Percentiles rank a stretch among this genome's conserved stretches.
Evolutionary conservation across 2,113 vertebrate genomes (phyloP).

Genomic region (Zonotrichia leucophrys): DNA sequence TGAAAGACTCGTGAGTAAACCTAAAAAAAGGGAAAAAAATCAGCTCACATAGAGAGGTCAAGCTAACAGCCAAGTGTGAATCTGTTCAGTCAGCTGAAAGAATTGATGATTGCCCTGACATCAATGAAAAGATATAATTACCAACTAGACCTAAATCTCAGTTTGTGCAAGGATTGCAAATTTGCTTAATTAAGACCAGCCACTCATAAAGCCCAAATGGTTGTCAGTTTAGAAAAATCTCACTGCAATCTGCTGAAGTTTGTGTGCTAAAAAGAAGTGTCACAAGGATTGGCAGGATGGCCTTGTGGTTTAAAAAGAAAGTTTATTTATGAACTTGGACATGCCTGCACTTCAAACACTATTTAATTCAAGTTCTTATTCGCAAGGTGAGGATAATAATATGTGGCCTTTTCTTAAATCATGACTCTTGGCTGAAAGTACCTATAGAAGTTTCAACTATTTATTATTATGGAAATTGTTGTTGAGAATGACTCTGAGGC

Average conservation of each 20-base stretch:
- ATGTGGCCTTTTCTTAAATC: neutral
- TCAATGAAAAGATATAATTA: neutral
- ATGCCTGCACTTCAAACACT: neutral
- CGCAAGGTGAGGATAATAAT: neutral
- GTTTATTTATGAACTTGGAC: neutral
- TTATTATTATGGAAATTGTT: neutral
- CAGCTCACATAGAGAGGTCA: neutral
- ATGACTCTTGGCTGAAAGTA: neutral
- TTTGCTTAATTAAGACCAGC: constrained; percentile 21
- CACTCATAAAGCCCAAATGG: constrained; percentile 1
- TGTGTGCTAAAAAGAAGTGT: neutral
- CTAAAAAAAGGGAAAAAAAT: too few relatives aligned
- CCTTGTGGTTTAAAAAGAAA: neutral
- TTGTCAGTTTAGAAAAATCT: neutral
- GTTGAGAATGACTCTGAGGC: neutral
- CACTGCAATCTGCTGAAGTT: constrained; percentile 17
- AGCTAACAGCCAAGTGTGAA: neutral
- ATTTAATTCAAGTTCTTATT: neutral
- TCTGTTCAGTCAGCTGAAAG: neutral
- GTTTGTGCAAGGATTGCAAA: neutral
- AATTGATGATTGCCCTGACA: neutral
- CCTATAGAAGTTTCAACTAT: neutral
- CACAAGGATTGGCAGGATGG: neutral
- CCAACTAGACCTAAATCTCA: neutral
- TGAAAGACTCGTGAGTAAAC: neutral